Evolutionary conservation across 2,888 invertebrate genomes (phyloP).

Genomic region (Hipparchia sbordonii): DNA sequence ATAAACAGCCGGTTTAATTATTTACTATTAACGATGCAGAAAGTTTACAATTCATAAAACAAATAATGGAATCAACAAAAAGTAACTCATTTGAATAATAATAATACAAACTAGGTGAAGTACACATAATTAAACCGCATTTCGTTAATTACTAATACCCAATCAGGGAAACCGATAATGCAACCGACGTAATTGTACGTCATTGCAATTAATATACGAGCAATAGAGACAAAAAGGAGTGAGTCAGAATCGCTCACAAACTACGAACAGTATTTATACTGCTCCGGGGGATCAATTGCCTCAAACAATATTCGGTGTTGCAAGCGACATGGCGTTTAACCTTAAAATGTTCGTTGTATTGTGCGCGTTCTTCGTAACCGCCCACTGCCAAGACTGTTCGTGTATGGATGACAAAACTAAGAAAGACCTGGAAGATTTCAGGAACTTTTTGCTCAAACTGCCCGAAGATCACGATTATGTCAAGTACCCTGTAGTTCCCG

Average conservation of each 20-base stretch:
- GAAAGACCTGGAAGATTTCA: constrained; percentile 37
- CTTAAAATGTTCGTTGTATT: constrained; percentile 22
- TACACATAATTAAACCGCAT: not conserved
- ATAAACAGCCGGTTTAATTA: no score
- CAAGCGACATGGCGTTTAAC: constrained; percentile 14
- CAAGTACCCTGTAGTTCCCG: constrained; percentile 43
- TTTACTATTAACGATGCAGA: no score
- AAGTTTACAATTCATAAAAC: no score
- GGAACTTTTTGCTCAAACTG: constrained; percentile 36
- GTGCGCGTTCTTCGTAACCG: constrained; percentile 8
- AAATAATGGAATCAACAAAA: not conserved
- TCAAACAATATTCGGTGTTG: not conserved
- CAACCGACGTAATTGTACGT: constrained; percentile 7
- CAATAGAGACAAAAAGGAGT: not conserved
- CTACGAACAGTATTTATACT: not conserved
- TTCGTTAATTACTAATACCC: constrained; percentile 9
- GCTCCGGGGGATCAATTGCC: not conserved
- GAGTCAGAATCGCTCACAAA: not conserved
- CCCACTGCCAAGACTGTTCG: not conserved
- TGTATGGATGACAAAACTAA: constrained; percentile 37
- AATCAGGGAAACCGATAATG: constrained; percentile 18
- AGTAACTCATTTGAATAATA: not conserved
- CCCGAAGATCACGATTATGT: constrained; percentile 24
- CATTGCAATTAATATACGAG: constrained; percentile 10
- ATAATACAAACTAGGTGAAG: not conserved